Evolutionary conservation across 2,113 vertebrate species (phyloP).

Genomic region (Oryzias javanicus): DNA sequence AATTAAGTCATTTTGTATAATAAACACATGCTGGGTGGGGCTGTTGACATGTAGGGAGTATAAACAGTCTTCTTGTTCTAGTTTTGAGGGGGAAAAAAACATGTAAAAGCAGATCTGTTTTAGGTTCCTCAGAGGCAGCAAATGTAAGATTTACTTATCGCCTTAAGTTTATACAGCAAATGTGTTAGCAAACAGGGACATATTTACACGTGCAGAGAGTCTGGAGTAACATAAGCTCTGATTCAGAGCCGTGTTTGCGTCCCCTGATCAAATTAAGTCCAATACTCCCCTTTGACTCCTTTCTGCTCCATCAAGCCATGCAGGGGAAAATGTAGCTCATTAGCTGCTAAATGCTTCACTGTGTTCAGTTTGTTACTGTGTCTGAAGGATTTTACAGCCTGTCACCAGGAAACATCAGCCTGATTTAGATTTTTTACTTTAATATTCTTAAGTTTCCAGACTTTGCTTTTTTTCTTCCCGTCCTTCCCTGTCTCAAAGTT

Average conservation of each 20-base stretch:
- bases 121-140: not conserved
- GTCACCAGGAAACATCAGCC: not conserved
- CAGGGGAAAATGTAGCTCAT: not conserved
- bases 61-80: slow-evolving; percentile 2
- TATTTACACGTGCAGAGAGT: not conserved
- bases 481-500: too few relatives aligned
- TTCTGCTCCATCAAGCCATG: not conserved
- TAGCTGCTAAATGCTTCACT: not conserved
- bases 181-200: not conserved
- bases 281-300: not conserved
- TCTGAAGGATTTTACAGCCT: not conserved
- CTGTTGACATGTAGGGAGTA: not conserved
- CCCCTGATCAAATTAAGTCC: not conserved
- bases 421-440: not conserved
- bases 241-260: not conserved
- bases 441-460: not conserved
- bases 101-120: not conserved
- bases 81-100: not conserved
- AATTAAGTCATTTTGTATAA: not conserved
- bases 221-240: not conserved
- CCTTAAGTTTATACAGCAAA: not conserved
- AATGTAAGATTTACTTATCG: not conserved
- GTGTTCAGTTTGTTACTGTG: not conserved
- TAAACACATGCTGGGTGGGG: not conserved
- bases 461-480: not conserved